phyloP scores from a whole-genome alignment of 2,797 vertebrate species.

The Enteromius mattozi region DNA sequence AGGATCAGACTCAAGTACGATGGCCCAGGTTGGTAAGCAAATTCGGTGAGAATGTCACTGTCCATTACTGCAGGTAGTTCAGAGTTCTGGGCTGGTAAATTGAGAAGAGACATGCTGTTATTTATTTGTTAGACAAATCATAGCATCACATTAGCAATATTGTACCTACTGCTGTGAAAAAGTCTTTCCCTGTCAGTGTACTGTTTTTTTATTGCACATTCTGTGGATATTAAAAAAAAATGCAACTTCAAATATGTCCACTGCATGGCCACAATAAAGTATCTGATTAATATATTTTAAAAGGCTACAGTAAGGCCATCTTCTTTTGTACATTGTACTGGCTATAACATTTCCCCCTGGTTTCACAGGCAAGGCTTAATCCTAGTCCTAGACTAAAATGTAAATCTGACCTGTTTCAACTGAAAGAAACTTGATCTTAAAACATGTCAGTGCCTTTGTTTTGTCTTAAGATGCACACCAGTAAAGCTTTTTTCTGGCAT shows the following conservation, averaged over 20 bases:
- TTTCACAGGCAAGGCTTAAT: no score
- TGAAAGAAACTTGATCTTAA: no score
- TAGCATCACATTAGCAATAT: not conserved
- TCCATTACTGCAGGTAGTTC: slow-evolving; percentile 44
- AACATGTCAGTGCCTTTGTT: no score
- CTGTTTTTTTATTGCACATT: not conserved
- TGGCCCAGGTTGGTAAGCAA: slow-evolving; percentile 20
- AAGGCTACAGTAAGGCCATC: not conserved
- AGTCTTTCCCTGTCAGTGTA: not conserved
- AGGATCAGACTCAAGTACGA: slow-evolving; percentile 62
- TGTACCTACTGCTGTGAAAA: not conserved
- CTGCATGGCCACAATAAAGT: not conserved
- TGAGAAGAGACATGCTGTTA: slow-evolving; percentile 3
- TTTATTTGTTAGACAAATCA: not conserved
- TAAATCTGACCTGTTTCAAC: no score
- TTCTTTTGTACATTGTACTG: not conserved
- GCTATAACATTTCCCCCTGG: no score
- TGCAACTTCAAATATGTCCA: not conserved
- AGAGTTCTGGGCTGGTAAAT: slow-evolving; percentile 43
- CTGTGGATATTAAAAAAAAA: not conserved
- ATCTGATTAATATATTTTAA: not conserved
- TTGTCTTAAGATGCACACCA: no score
- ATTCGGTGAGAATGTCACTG: slow-evolving; percentile 28
- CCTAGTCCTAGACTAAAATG: no score
- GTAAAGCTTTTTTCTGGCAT: no score